phyloP scores from a whole-genome alignment of 2,113 vertebrate species.

The Eulemur macaco region DNA sequence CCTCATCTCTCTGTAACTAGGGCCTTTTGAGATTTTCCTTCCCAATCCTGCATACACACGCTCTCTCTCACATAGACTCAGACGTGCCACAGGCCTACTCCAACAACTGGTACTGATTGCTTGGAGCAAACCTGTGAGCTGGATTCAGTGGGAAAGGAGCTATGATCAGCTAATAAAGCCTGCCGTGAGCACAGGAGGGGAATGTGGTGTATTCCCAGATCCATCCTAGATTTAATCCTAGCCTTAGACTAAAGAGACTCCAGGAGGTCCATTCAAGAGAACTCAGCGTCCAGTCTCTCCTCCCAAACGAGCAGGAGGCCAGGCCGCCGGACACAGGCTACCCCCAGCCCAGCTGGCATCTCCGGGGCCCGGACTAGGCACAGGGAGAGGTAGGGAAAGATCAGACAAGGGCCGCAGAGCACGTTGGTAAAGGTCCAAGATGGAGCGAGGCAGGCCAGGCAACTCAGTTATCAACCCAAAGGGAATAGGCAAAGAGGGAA shows the following conservation, averaged over 20 bases:
- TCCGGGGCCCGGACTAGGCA: background rate
- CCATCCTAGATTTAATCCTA: background rate
- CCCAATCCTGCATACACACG: background rate
- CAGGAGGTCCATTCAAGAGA: background rate
- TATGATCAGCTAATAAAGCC: background rate
- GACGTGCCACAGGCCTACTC: background rate
- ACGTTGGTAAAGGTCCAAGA: background rate
- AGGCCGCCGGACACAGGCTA: background rate
- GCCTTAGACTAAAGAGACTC: background rate
- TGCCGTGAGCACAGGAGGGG: background rate
- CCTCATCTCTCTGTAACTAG: background rate
- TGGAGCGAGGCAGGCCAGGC: background rate
- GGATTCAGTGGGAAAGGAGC: background rate
- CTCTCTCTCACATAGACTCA: background rate
- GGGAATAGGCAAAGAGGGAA: slow-evolving; percentile 59
- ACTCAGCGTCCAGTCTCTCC: background rate
- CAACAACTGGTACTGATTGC: background rate
- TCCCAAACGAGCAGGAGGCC: background rate
- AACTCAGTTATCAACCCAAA: slow-evolving; percentile 33
- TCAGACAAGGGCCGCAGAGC: background rate
- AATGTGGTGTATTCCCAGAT: background rate
- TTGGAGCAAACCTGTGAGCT: background rate
- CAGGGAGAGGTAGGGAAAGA: background rate
- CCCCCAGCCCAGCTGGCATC: background rate
- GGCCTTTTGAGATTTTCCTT: background rate